Conservation (phyloP, 2,797 vertebrate genomes). For the Acomys russatus region DNA sequence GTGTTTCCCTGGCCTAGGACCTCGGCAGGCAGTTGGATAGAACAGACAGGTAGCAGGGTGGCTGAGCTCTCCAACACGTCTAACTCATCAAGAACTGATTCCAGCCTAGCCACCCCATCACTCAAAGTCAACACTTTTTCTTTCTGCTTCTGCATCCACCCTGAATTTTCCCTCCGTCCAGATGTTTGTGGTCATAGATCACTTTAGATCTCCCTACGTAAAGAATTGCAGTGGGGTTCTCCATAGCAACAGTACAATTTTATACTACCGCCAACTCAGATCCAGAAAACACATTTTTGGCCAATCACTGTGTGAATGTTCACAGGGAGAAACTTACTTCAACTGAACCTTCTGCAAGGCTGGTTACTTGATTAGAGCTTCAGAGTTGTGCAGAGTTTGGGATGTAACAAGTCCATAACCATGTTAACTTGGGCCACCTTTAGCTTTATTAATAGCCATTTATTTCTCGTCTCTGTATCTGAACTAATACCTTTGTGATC, state of each 20-base stretch:
- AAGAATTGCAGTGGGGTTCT: not conserved
- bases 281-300: constrained; percentile 2
- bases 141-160: not conserved
- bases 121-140: constrained; percentile 1
- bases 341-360: not conserved
- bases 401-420: not conserved
- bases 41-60: too few relatives aligned
- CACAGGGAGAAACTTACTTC: not conserved
- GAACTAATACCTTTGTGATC: not conserved
- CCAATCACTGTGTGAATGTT: not conserved
- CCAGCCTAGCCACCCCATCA: not conserved
- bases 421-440: not conserved
- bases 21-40: not conserved
- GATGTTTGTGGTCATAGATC: not conserved
- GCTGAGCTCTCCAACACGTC: not conserved
- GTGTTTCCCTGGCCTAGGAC: not conserved
- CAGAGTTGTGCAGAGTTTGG: not conserved
- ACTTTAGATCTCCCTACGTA: not conserved
- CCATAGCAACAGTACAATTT: not conserved
- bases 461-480: not conserved
- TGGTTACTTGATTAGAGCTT: not conserved
- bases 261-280: not conserved
- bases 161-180: not conserved
- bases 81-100: not conserved
- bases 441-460: not conserved